These are phyloP conservation scores for Petrolisthes cinctipes DNA, from an alignment of 2,888 invertebrate genomes.

Conservation along the genomic window DNA sequence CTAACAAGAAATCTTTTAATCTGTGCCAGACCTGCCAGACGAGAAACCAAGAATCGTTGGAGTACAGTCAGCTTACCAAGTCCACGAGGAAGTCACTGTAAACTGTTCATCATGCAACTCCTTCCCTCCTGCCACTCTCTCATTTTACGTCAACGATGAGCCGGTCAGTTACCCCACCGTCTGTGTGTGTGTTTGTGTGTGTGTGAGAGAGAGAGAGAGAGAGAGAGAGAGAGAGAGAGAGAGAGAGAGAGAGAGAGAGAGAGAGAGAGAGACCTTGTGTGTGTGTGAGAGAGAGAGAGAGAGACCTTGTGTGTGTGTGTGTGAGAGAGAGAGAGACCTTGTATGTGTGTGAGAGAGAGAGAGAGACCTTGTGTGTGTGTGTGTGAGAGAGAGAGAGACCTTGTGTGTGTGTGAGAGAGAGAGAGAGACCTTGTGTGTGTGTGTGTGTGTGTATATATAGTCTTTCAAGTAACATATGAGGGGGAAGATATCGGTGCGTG, in stretches of 20 bases:
- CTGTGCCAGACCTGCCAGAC: conserved; percentile 41
- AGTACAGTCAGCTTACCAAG: conserved; percentile 38
- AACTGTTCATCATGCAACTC: conserved; percentile 43
- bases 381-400: too few species aligned
- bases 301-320: too few species aligned
- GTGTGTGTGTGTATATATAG: too few species aligned
- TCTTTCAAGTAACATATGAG: too few species aligned
- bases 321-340: too few species aligned
- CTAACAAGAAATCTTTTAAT: not conserved
- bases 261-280: not conserved
- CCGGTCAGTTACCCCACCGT: conserved; percentile 38
- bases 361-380: too few species aligned
- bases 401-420: too few species aligned
- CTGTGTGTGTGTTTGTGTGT: not conserved
- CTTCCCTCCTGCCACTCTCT: conserved; percentile 35
- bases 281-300: too few species aligned
- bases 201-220: not conserved
- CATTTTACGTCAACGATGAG: conserved; percentile 62
- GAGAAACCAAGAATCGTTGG: conserved; percentile 39
- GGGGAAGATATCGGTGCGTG: too few species aligned
- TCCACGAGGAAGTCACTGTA: conserved; percentile 44
- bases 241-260: conserved; percentile 4
- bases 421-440: too few species aligned
- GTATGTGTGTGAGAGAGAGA: too few species aligned
- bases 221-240: conserved; percentile 7